Percentiles rank a stretch among this genome's conserved stretches.
Evolutionary conservation across 2,797 vertebrate genomes (phyloP).

Genomic region (Sebastes flavidus): DNA sequence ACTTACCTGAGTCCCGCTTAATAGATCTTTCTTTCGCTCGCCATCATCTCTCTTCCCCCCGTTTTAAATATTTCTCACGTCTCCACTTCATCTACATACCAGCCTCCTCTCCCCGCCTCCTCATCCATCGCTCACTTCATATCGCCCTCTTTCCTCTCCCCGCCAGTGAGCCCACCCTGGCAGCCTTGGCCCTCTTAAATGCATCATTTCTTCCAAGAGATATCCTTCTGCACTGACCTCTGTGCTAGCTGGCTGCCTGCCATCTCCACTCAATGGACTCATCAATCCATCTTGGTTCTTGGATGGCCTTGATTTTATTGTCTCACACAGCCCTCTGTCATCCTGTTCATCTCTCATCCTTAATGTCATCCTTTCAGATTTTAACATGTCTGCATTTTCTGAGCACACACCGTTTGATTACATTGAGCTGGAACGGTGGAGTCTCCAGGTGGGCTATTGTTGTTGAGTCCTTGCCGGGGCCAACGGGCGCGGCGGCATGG

Average conservation of each 20-base stretch:
- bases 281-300: conserved; percentile 85
- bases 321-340: conserved; percentile 80
- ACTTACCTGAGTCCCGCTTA: conserved; percentile 38
- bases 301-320: conserved; percentile 86
- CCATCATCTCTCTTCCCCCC: conserved; percentile 45
- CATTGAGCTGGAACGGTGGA: conserved; percentile 50
- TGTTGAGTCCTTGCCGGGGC: conserved; percentile 60
- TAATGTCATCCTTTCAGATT: conserved; percentile 83
- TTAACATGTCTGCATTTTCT: conserved; percentile 81
- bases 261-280: conserved; percentile 82
- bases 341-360: conserved; percentile 80
- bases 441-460: conserved; percentile 68
- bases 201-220: conserved; percentile 83
- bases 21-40: conserved; percentile 40
- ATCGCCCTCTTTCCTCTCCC: conserved; percentile 63
- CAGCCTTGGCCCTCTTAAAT: conserved; percentile 84
- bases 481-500: conserved; percentile 5
- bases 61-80: conserved; percentile 65
- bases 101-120: conserved; percentile 55
- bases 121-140: conserved; percentile 59
- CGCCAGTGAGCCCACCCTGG: conserved; percentile 69
- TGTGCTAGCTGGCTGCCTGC: conserved; percentile 80
- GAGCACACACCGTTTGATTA: conserved; percentile 71
- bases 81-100: conserved; percentile 62
- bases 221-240: conserved; percentile 84